Base-by-base conservation (phyloP, 2,888 invertebrate species). In the Tanypteryx hageni region DNA sequence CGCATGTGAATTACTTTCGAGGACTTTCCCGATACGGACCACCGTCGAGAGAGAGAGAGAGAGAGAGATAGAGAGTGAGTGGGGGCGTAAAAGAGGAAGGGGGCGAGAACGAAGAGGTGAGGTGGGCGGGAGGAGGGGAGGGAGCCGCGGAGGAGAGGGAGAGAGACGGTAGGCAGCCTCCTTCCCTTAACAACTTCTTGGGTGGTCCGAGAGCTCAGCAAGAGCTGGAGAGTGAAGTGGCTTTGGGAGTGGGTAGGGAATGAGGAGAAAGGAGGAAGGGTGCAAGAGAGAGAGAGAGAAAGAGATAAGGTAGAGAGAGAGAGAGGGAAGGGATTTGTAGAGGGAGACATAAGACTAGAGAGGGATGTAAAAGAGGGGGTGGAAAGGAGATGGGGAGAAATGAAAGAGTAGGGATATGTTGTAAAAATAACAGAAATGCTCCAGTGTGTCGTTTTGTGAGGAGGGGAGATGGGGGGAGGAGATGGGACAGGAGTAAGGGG, bases 181-280 rank as follows among this genome's bases (percentile, higher is more conserved):
- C 44, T 64, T 64, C 76, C 61, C 31, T 89, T 27, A 18, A 89
- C 44, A 13, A 27, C 44, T 22, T 44, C 61, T 61, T 61, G 89
- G 61, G 89, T 61, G 61, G 61, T 61, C 64, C 31, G 44, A 64
- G 61, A n/a, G 89, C 89, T 89, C 89, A 89, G 89, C 89, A 89
- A 89, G 64, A n/a, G 31, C 7, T 10, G 31, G 61, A 18, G 64
- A 64, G 31, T 61, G 89, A 64, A 31, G 18, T 61, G 57, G 89
- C 22, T 58, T 44, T 18, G 85, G 59, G 61, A n/a, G n/a, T n/a
- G 27, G 16, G 68, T 11, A 2, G 44, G 89, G 64, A 61, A n/a
- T 8, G 85, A 18, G 82, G 44, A 31, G 16, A 58, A 27, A 18
- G 89, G 64, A 64, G 31, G 27, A 44, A 64, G 85, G 85, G 59